These are phyloP conservation scores for Trochalopteron elliotii DNA, from an alignment of 2,113 vertebrate genomes.

Conservation along the genomic window DNA sequence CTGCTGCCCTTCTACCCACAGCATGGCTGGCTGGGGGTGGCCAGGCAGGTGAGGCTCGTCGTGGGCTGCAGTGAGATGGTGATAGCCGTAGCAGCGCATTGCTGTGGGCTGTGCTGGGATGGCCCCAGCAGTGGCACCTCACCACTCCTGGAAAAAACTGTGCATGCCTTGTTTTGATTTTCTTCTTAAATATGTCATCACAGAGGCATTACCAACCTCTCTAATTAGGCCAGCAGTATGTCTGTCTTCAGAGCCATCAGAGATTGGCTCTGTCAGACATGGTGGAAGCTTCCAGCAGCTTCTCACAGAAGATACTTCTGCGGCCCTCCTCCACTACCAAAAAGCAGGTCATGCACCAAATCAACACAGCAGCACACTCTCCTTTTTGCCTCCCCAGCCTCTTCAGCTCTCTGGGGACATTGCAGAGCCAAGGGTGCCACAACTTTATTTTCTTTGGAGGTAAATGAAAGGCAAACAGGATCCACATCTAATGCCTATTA, in stretches of 20 bases:
- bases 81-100: rapidly evolving
- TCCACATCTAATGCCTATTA: neutral
- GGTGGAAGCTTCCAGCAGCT: neutral
- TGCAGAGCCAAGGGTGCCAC: neutral
- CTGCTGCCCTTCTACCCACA: rapidly evolving
- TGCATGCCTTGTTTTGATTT: neutral
- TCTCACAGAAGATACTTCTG: too few species aligned
- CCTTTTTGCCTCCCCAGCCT: neutral
- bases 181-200: neutral
- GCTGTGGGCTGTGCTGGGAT: too few species aligned
- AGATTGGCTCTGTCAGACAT: neutral
- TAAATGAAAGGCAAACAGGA: neutral
- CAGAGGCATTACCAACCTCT: neutral
- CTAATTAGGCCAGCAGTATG: neutral
- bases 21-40: neutral
- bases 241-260: neutral
- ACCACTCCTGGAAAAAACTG: neutral
- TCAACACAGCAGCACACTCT: neutral
- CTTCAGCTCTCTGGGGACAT: neutral
- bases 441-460: neutral
- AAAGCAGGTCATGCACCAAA: neutral
- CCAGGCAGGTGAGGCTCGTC: rapidly evolving
- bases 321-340: rapidly evolving
- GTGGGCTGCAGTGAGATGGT: rapidly evolving
- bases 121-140: rapidly evolving